These are phyloP conservation scores for Brachymystax lenok DNA, from an alignment of 2,797 vertebrate genomes.

Conservation along the genomic window DNA sequence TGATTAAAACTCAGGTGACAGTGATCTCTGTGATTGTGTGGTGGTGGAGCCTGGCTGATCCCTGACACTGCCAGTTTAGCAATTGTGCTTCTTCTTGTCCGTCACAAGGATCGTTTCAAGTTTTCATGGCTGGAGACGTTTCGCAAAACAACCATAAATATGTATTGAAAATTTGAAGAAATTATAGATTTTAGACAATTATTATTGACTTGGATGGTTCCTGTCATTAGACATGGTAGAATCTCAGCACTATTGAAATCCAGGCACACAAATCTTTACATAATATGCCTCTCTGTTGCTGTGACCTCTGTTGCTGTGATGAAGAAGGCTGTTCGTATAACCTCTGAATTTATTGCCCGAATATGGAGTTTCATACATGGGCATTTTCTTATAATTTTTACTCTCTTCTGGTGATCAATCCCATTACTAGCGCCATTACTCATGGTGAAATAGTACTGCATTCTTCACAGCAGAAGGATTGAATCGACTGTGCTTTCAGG, in stretches of 20 bases:
- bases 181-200: too few relatives aligned
- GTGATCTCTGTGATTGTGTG: too few relatives aligned
- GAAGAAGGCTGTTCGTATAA: conserved; percentile 6
- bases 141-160: too few relatives aligned
- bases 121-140: too few relatives aligned
- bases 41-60: too few relatives aligned
- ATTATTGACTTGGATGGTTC: background rate
- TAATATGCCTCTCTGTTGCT: conserved; percentile 1
- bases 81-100: too few relatives aligned
- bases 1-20: too few relatives aligned
- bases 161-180: too few relatives aligned
- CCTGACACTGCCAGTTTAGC: too few relatives aligned
- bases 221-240: background rate
- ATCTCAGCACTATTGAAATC: background rate
- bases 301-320: background rate
- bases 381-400: conserved; percentile 44
- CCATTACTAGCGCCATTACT: conserved; percentile 43
- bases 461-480: conserved; percentile 44
- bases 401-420: conserved; percentile 50
- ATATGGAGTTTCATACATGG: conserved; percentile 24
- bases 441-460: conserved; percentile 40
- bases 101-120: too few relatives aligned
- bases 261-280: background rate
- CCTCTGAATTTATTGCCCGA: conserved; percentile 37
- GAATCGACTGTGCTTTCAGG: conserved; percentile 54